Percentiles rank a stretch among this genome's conserved stretches.
Evolutionary conservation across 2,113 vertebrate genomes (phyloP).

Genomic region (Psilopogon haemacephalus): DNA sequence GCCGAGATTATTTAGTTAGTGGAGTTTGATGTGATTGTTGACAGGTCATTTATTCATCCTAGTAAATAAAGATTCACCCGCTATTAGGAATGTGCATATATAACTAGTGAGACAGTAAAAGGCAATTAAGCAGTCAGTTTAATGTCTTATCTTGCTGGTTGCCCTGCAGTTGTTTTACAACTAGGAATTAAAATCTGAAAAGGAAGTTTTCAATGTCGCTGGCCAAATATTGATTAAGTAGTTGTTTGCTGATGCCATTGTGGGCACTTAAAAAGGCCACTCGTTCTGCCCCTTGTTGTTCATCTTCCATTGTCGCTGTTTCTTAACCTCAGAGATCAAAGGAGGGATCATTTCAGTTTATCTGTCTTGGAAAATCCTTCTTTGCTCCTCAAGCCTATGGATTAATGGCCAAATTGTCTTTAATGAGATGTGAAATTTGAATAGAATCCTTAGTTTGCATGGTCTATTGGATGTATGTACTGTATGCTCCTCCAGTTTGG

Average conservation of each 20-base stretch:
- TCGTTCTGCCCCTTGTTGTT: slow-evolving; percentile 87
- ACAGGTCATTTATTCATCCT: slow-evolving; percentile 59
- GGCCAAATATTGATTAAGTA: slow-evolving; percentile 99
- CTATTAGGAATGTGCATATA: slow-evolving; percentile 67
- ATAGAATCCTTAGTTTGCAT: slow-evolving; percentile 51
- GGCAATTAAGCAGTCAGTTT: slow-evolving; percentile 80
- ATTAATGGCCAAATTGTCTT: slow-evolving; percentile 74
- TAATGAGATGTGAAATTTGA: slow-evolving; percentile 70
- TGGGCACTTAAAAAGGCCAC: slow-evolving; percentile 83
- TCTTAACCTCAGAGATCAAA: slow-evolving; percentile 96
- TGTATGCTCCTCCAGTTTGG: slow-evolving; percentile 10
- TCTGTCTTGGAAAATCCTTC: slow-evolving; percentile 92
- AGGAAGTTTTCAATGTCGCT: slow-evolving; percentile 88
- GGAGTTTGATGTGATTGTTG: neutral
- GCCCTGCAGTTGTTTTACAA: slow-evolving; percentile 87
- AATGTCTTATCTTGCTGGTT: slow-evolving; percentile 84
- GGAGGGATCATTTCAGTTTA: slow-evolving; percentile 93
- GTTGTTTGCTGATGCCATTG: slow-evolving; percentile 96
- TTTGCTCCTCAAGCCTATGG: slow-evolving; percentile 72
- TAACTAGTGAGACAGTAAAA: slow-evolving; percentile 74
- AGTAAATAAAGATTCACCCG: slow-evolving; percentile 69
- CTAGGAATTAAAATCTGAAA: slow-evolving; percentile 98
- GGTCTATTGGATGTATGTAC: neutral
- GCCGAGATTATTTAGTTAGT: slow-evolving; percentile 20
- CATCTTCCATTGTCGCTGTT: slow-evolving; percentile 86